A percentile compares a stretch with the other conserved stretches of the same genome.
Conservation (phyloP, 2,797 vertebrate genomes). For the Clamator glandarius region DNA sequence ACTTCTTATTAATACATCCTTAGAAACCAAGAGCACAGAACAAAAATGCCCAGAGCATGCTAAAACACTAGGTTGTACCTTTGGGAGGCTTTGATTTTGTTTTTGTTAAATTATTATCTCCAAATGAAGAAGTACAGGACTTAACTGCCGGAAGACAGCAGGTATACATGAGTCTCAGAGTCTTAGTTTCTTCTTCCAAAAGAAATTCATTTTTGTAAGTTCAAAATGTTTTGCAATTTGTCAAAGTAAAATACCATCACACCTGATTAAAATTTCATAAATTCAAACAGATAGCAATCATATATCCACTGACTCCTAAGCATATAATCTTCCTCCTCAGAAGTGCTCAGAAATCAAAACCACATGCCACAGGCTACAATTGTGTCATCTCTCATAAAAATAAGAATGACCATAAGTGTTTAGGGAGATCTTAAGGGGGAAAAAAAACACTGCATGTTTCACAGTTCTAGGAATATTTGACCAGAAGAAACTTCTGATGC, state of each 20-base stretch:
- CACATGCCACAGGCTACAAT: neutral
- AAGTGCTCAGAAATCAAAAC: slow-evolving; percentile 31
- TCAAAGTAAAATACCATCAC: neutral
- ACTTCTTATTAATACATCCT: neutral
- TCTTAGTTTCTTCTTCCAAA: neutral
- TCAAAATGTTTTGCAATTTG: neutral
- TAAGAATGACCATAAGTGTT: neutral
- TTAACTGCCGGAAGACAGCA: neutral
- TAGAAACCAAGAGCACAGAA: neutral
- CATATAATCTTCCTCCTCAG: neutral
- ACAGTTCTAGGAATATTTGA: neutral
- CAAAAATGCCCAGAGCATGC: neutral
- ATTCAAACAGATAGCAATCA: neutral
- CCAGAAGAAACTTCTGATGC: neutral
- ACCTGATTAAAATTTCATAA: neutral
- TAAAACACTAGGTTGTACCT: neutral
- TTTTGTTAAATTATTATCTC: neutral
- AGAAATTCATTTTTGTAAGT: neutral
- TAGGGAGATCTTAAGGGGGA: neutral
- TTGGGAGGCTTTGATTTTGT: neutral
- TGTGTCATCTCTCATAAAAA: slow-evolving; percentile 20
- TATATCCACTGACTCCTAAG: neutral
- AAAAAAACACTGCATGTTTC: neutral
- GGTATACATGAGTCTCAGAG: neutral
- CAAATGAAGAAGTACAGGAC: neutral